These are phyloP conservation scores for Ariolimax columbianus DNA, from an alignment of 2,888 invertebrate species.

Conservation along the genomic window DNA sequence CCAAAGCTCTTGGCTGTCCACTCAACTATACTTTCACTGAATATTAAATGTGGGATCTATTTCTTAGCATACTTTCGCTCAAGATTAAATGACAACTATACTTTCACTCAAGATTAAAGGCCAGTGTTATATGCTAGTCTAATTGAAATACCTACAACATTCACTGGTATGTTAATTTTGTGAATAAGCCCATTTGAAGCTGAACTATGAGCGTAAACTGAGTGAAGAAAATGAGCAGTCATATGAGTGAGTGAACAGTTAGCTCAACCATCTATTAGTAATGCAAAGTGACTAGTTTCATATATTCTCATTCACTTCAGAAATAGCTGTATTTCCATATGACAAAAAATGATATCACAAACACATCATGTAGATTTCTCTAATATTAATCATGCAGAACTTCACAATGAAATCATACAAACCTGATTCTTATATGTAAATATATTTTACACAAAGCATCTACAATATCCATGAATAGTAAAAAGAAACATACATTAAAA, in stretches of 20 bases:
- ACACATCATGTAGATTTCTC: neutral
- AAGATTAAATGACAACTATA: no score
- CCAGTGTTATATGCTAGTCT: no score
- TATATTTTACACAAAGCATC: constrained; percentile 13
- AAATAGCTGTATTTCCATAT: neutral
- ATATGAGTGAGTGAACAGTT: no score
- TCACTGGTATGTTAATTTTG: no score
- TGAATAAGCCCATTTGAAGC: no score
- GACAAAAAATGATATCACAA: neutral
- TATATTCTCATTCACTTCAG: neutral
- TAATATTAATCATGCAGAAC: neutral
- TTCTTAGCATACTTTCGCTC: no score
- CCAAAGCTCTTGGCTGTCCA: no score
- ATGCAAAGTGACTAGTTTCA: neutral
- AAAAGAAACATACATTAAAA: neutral
- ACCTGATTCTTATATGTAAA: neutral
- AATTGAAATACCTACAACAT: no score
- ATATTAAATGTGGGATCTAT: no score
- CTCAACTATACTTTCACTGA: no score
- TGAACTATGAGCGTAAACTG: neutral
- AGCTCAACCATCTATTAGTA: neutral
- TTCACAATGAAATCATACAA: neutral
- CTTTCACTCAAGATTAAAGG: no score
- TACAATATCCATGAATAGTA: constrained; percentile 26
- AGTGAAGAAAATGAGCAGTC: neutral